phyloP scores from a whole-genome alignment of 2,113 vertebrate species.

The Oenanthe oenanthe region DNA sequence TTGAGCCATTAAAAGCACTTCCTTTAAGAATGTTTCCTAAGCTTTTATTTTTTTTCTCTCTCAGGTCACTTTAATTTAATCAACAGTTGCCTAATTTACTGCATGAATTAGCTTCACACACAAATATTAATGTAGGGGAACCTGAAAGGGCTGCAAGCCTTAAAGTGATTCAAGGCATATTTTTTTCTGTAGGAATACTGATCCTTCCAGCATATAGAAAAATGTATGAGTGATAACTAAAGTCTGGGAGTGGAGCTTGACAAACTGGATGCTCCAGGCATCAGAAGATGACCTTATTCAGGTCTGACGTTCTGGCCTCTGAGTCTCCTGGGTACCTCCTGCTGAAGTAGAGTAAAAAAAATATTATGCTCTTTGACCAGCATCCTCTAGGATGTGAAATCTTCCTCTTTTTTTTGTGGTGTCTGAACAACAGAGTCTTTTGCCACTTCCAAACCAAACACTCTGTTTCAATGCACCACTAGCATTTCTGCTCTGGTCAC shows the following conservation, averaged over 20 bases:
- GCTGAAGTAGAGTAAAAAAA: background rate
- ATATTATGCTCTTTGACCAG: background rate
- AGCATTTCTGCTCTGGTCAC: background rate
- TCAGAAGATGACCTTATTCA: background rate
- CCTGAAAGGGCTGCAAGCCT: background rate
- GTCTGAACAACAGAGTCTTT: background rate
- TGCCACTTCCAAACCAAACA: background rate
- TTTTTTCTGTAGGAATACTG: background rate
- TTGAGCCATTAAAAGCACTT: background rate
- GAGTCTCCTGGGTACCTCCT: background rate
- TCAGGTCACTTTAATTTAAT: background rate
- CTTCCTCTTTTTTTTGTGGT: background rate
- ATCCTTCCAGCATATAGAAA: background rate
- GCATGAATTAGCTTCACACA: background rate
- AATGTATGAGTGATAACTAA: background rate
- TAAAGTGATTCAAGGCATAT: background rate
- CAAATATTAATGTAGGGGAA: background rate
- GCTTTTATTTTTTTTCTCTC: background rate
- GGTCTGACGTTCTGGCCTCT: background rate
- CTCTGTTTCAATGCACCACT: background rate
- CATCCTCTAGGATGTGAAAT: rapidly evolving
- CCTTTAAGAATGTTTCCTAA: background rate
- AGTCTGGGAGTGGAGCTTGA: background rate
- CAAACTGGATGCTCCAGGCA: background rate
- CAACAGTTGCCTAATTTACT: background rate